Conservation (phyloP, 2,113 vertebrate species). For the Apaloderma vittatum region DNA sequence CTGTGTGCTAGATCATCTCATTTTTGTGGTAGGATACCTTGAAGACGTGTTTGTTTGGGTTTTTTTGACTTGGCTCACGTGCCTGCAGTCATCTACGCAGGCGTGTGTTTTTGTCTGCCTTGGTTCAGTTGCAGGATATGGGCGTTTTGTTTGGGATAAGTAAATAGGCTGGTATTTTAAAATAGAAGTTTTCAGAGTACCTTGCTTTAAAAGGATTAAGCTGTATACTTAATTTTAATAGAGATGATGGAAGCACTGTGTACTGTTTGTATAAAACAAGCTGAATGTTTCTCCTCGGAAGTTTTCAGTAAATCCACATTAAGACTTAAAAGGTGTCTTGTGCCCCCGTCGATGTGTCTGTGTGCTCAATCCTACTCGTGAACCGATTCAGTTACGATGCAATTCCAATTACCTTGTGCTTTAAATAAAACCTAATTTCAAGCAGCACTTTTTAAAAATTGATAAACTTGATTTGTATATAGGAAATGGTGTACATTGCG, state of each 20-base stretch:
- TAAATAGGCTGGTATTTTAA: neutral
- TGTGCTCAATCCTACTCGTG: neutral
- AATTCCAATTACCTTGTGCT: conserved; percentile 18
- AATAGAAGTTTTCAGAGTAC: conserved; percentile 12
- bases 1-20: conserved; percentile 26
- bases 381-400: conserved; percentile 18
- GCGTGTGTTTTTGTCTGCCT: conserved; percentile 17
- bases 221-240: neutral
- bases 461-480: conserved; percentile 71
- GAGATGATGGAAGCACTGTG: neutral
- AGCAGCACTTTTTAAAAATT: conserved; percentile 51
- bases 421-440: conserved; percentile 53
- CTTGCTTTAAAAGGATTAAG: conserved; percentile 27
- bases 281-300: neutral
- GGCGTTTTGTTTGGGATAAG: conserved; percentile 25
- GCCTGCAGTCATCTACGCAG: conserved; percentile 4
- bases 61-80: neutral
- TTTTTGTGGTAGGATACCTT: conserved; percentile 28
- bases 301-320: neutral
- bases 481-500: conserved; percentile 66
- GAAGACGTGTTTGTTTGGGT: neutral
- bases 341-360: neutral
- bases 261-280: conserved; percentile 25
- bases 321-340: neutral
- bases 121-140: conserved; percentile 12